Evolutionary conservation across 2,888 invertebrate species (phyloP).

Genomic region (Lochmaea capreae): DNA sequence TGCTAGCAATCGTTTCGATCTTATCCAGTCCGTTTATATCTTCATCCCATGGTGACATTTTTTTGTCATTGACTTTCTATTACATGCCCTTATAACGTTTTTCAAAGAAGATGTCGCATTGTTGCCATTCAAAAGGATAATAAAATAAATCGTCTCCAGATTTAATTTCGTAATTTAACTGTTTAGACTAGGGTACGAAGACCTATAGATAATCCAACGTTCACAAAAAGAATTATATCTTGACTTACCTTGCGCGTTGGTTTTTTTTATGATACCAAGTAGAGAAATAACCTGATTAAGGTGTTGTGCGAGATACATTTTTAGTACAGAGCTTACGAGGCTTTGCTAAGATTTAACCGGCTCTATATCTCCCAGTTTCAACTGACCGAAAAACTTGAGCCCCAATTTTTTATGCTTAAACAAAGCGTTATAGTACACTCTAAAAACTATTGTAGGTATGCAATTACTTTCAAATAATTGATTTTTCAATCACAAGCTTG

Average conservation of each 20-base stretch:
- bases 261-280: not conserved
- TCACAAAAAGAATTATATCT: not conserved
- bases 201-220: not conserved
- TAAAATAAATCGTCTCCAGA: too few relatives aligned
- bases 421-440: not conserved
- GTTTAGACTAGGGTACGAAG: not conserved
- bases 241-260: not conserved
- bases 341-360: conserved; percentile 20
- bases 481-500: too few relatives aligned
- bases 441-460: not conserved
- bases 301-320: conserved; percentile 9
- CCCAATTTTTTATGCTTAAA: not conserved
- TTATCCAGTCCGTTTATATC: too few relatives aligned
- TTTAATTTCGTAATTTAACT: too few relatives aligned
- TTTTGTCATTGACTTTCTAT: too few relatives aligned
- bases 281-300: conserved; percentile 1
- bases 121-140: too few relatives aligned
- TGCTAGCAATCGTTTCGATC: too few relatives aligned
- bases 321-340: conserved; percentile 21
- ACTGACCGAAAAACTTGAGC: conserved; percentile 1
- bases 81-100: too few relatives aligned
- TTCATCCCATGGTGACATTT: too few relatives aligned
- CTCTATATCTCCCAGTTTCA: conserved; percentile 20
- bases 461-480: too few relatives aligned
- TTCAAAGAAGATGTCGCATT: too few relatives aligned